These are phyloP conservation scores for Octodon degus DNA, from an alignment of 2,113 vertebrate genomes.

Conservation along the genomic window DNA sequence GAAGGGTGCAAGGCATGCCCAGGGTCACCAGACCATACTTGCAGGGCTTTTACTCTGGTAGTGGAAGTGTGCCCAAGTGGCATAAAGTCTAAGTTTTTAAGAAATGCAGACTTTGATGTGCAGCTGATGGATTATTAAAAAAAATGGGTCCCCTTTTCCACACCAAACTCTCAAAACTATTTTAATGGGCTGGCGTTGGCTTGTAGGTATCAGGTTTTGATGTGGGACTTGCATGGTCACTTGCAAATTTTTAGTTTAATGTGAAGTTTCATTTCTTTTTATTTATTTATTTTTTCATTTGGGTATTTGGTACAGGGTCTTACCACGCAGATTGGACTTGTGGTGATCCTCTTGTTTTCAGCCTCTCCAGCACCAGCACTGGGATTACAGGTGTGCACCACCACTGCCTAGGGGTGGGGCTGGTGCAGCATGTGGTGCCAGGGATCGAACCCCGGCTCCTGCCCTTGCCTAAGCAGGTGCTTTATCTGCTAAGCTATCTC, in stretches of 20 bases:
- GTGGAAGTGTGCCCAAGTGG: neutral
- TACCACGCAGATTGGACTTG: too few relatives aligned
- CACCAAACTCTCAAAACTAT: neutral
- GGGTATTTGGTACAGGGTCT: too few relatives aligned
- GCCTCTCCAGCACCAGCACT: too few relatives aligned
- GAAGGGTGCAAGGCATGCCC: neutral
- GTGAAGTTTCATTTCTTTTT: neutral
- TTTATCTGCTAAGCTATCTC: too few relatives aligned
- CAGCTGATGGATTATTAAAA: neutral
- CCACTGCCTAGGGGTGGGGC: too few relatives aligned
- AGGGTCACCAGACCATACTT: neutral
- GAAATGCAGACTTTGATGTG: conserved; percentile 11
- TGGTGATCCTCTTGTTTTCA: too few relatives aligned
- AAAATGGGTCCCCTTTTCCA: neutral
- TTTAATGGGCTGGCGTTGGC: neutral
- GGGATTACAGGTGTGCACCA: too few relatives aligned
- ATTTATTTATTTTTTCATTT: neutral
- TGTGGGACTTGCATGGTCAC: neutral
- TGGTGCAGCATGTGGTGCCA: too few relatives aligned
- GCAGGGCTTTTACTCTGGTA: neutral
- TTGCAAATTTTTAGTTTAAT: neutral
- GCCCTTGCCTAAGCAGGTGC: too few relatives aligned
- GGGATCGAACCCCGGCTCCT: too few relatives aligned
- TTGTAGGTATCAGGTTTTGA: neutral
- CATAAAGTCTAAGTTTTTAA: conserved; percentile 18